phyloP scores from a whole-genome alignment of 1,140 invertebrate species.

The Whitmania pigra region DNA sequence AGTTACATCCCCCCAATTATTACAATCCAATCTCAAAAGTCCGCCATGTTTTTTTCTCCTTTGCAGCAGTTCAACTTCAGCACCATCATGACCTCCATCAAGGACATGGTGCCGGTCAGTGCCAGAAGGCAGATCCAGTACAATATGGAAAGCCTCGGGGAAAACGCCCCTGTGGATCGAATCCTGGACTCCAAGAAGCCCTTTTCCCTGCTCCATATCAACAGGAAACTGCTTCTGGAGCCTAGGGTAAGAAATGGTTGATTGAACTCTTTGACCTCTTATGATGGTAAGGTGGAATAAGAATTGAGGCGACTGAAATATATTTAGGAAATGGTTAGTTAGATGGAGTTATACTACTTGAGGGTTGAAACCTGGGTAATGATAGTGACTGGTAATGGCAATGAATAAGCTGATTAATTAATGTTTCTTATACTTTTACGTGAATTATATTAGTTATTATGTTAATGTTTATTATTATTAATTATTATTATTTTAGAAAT shows the following conservation, averaged over 20 bases:
- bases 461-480: slow-evolving; percentile 14
- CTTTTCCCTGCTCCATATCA: slow-evolving; percentile 41
- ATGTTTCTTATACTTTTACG: not conserved
- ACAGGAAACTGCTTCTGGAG: slow-evolving; percentile 41
- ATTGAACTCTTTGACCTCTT: too few relatives aligned
- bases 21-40: not conserved
- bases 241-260: slow-evolving; percentile 33
- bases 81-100: slow-evolving; percentile 28
- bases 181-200: slow-evolving; percentile 33
- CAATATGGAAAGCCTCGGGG: slow-evolving; percentile 34
- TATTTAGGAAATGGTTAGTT: too few relatives aligned
- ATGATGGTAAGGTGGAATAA: too few relatives aligned
- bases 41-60: not conserved
- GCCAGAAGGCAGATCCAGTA: slow-evolving; percentile 39
- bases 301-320: too few relatives aligned
- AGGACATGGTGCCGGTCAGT: slow-evolving; percentile 40
- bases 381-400: too few relatives aligned
- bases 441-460: slow-evolving; percentile 4
- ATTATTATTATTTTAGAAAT: too few relatives aligned
- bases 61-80: not conserved
- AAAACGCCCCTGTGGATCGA: slow-evolving; percentile 40
- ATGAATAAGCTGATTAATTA: too few relatives aligned
- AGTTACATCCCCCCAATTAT: too few relatives aligned
- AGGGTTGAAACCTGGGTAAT: too few relatives aligned
- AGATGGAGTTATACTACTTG: too few relatives aligned